Percentiles rank a stretch among this genome's conserved stretches.
These are phyloP conservation scores for Oriolus oriolus DNA, from an alignment of 2,113 vertebrate genomes.

Conservation along the genomic window DNA sequence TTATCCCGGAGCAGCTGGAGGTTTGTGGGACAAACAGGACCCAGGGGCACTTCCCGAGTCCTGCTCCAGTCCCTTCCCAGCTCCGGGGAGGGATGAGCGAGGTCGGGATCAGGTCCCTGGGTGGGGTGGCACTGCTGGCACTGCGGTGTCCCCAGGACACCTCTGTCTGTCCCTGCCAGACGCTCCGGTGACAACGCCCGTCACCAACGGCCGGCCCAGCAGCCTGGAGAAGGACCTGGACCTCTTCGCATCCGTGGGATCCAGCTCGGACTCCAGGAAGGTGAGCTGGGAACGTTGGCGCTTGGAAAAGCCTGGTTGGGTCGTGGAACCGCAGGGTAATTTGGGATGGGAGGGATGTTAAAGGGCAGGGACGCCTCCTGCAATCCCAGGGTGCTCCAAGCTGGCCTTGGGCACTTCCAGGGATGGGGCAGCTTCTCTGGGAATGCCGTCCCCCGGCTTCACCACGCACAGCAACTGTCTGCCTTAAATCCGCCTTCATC, in stretches of 20 bases:
- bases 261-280: slow-evolving; percentile 64
- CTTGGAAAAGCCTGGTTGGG: accelerated
- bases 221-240: slow-evolving; percentile 84
- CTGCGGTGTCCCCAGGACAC: background rate
- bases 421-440: background rate
- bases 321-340: accelerated
- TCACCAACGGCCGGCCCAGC: slow-evolving; percentile 78
- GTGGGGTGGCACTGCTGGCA: background rate
- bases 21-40: background rate
- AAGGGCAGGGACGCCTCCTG: accelerated
- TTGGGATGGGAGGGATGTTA: accelerated
- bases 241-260: slow-evolving; percentile 81
- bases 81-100: background rate
- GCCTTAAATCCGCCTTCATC: background rate
- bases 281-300: slow-evolving; percentile 5
- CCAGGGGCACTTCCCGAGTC: accelerated
- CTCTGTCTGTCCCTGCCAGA: slow-evolving; percentile 63
- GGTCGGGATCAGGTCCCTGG: background rate
- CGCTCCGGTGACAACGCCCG: slow-evolving; percentile 69
- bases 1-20: background rate
- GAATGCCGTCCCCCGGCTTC: background rate
- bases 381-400: accelerated
- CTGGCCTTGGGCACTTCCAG: background rate
- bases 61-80: background rate
- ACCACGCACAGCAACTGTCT: accelerated